Evolutionary conservation across 2,113 vertebrate species (phyloP), one percentile per base, ranked within the genome.

Genomic region (Xenus cinereus): DNA sequence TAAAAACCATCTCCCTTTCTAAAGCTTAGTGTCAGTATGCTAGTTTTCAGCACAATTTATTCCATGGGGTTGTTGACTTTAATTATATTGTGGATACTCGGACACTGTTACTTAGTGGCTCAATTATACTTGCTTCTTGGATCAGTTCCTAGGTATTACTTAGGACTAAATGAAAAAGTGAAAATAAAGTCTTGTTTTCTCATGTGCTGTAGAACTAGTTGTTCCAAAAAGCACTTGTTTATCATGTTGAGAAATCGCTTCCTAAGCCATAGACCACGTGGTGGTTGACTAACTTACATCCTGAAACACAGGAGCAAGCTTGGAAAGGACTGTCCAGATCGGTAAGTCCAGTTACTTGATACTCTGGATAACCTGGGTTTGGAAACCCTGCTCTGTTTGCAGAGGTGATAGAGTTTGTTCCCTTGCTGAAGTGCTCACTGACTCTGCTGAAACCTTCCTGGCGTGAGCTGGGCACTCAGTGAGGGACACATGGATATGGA

Each of bases 221-320:
- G 96, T 97, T 97, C 97, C 91, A 75, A 95, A 83, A 92, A 93
- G 60, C 80, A 81, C 93, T 97, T 96, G 96, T 97, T 97, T 97
- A 90, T 95, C 76, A 10, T 48, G 43, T 92, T 97, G 93, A 89
- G 92, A 93, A 97, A 97, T 90, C 19, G 3, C 82, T 93, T 85
- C 2, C 9, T 90, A 84, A 93, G 37, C 45, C 82, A n/a, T 86
- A 60, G 83, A 62, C 78, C 39, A 30, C 41, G 76, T 90, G 85
- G 76, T 86, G 73, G 14, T 80, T 96, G 96, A 93, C 85, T 90
- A 77, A 62, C 27, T 89, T 59, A 24, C 27, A 46, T n/a, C 72
- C 90, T 88, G 68, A 90, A 74, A 86, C 60, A 80, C 51, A 54
- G 48, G 22, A 89, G 14, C 12, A 45, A 67, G 45, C 27, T 89